Base-by-base conservation (phyloP, 1,140 invertebrate genomes). In the Drosophila lowei region DNA sequence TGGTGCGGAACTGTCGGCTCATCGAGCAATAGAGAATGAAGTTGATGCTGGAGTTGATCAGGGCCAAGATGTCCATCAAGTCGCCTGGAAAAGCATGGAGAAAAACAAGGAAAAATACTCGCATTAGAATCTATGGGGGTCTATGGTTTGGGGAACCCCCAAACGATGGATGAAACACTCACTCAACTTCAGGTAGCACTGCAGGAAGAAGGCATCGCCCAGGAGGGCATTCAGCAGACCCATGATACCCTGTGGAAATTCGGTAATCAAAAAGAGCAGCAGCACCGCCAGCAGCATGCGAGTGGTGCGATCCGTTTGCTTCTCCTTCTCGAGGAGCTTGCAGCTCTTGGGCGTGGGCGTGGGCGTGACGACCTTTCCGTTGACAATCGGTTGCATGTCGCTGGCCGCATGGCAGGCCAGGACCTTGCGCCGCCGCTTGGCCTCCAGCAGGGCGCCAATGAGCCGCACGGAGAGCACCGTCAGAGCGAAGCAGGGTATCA, bases 11-110 rank as follows among this genome's bases (percentile, higher is more conserved):
- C 93, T 99, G 98, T 47, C 97, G 94, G 76, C 97, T 98, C 98
- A 99, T 99, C 62, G 97, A 95, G 92, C 98, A 99, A 92, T 99
- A 99, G 18, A 99, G 94, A 66, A 99, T 96, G 92, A 99, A 99
- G 92, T 99, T 99, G 89, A 99, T 97, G 25, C 97, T 97, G 53
- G 97, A 98, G 92, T 99, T 99, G 79, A 99, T 95, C 54, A 99
- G 94, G 11, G 98, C 98, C 86, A 99, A 93, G 53, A 98, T 95
- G 92, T 99, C 98, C 95, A 99, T 97, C 56, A 99, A 92, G 85
- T 96, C 95, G 86, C 95, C 95, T 96, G 92, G 85, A 88, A 72
- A 43, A 46, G 75, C 47, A 13, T 0, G 9, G 11, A 34, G 2
- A 0, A 34, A 34, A 34, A 57, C 16, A 65, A 52, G 43, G 13